Evolutionary conservation across 2,888 invertebrate species (phyloP), one percentile per base, ranked within the genome.

Genomic region (Sericinus montela): DNA sequence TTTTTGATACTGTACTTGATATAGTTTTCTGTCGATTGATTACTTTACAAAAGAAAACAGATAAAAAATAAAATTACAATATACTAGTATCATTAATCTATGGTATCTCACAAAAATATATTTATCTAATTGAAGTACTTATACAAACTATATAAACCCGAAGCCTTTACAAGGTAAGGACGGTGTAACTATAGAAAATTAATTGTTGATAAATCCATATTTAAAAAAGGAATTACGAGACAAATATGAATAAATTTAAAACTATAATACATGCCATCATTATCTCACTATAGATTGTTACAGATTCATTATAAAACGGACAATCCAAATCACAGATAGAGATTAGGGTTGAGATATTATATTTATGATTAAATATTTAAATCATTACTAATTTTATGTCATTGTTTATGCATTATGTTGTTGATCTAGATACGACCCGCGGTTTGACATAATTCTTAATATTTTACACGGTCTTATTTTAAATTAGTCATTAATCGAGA

Each of bases 121-220:
- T 32, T 32, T 6, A 11, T 8, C 1, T 11, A 32, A 32, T 19
- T 32, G 32, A 1, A 11, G 11, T 32, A 7, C 32, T n/a, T 36
- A 34, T 10, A 8, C 3, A 4, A 16, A 44, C 28, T 36, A 34
- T 10, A 8, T 7, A 4, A 16, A 44, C 28, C 36, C 44, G 44
- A 44, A 15, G 16, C 28, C 35, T 25, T 8, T 25, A 25, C 32
- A 46, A 46, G 6, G 4, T 34, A 46, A 34, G 39, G 39, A 46
- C 39, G 39, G 45, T 39, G 39, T 10, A 19, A 2, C 19, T 19
- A 25, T 11, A n/a, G 3, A 39, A 25, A 16, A 29, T 19, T 19
- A 1, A 15, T 3, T 9, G n/a, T 39, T 23, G 45, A 46, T 34
- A 46, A 39, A 45, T 38, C 23, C 23, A 10, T 32, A 30, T 28